Evolutionary conservation across 2,113 vertebrate species (phyloP).

Genomic region (Jaculus jaculus): DNA sequence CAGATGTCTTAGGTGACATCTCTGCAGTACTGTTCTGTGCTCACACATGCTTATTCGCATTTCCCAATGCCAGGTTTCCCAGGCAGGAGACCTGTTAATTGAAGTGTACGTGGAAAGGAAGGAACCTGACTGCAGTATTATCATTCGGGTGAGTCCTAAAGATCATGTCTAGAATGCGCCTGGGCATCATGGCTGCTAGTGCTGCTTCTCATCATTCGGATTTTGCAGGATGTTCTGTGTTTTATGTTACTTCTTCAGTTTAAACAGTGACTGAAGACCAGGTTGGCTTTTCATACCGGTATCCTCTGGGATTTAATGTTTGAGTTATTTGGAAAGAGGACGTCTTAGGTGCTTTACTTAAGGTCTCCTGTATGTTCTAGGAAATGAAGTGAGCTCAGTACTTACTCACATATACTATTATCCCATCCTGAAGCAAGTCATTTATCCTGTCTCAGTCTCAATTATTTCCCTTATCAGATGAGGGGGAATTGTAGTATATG

Average conservation of each 20-base stretch:
- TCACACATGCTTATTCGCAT: background rate
- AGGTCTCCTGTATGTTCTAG: background rate
- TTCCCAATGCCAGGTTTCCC: slow-evolving; percentile 89
- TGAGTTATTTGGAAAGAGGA: slow-evolving; percentile 8
- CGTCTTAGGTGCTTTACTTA: background rate
- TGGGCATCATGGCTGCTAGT: background rate
- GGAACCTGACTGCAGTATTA: slow-evolving; percentile 92
- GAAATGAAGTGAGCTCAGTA: background rate
- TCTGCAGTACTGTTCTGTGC: background rate
- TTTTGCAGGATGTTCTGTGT: background rate
- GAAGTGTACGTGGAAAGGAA: slow-evolving; percentile 96
- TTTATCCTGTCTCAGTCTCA: background rate
- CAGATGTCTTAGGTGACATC: background rate
- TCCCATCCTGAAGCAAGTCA: background rate
- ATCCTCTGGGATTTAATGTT: background rate
- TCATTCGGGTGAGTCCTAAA: slow-evolving; percentile 90
- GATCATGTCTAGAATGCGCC: background rate
- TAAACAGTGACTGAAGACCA: background rate
- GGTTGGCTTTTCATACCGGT: background rate
- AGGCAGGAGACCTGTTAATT: slow-evolving; percentile 96
- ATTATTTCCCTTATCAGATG: background rate
- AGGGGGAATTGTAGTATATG: background rate
- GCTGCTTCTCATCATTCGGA: background rate
- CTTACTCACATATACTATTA: background rate
- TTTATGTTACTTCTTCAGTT: background rate